Percentiles rank a stretch among this genome's conserved stretches.
Conservation (phyloP, 2,888 invertebrate genomes). For the Nomada hirtipes region DNA sequence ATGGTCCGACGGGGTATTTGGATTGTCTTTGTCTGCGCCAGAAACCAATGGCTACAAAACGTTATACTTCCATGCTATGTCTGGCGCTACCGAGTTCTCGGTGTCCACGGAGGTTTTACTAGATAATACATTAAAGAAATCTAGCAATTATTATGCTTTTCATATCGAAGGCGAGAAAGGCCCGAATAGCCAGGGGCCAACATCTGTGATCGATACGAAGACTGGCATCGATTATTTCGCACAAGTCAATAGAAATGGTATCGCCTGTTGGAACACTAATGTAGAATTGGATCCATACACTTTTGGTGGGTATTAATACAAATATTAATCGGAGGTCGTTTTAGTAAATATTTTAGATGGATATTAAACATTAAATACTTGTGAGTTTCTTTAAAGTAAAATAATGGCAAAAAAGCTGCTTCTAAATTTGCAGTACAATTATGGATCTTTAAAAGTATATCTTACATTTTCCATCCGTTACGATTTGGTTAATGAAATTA, state of each 20-base stretch:
- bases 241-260: constrained; percentile 90
- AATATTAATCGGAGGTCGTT: neutral
- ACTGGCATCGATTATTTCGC: constrained; percentile 91
- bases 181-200: constrained; percentile 89
- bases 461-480: too few relatives aligned
- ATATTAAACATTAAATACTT: neutral
- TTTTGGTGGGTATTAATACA: constrained; percentile 74
- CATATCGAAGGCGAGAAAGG: constrained; percentile 90
- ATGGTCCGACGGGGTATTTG: constrained; percentile 94
- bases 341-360: neutral
- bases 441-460: too few relatives aligned
- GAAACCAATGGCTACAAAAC: constrained; percentile 87
- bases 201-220: constrained; percentile 89
- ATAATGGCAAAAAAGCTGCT: too few relatives aligned
- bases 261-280: constrained; percentile 92
- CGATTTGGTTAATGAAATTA: too few relatives aligned
- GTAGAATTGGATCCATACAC: constrained; percentile 88
- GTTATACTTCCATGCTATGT: constrained; percentile 93
- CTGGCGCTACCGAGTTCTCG: constrained; percentile 92
- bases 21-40: constrained; percentile 88
- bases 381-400: too few relatives aligned
- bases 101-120: constrained; percentile 90
- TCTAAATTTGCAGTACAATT: too few relatives aligned
- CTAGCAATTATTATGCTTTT: constrained; percentile 89
- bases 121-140: constrained; percentile 89